Percentiles rank a stretch among this genome's conserved stretches.
Evolutionary conservation across 2,888 invertebrate genomes (phyloP).

Genomic region (Osmoderma eremita): DNA sequence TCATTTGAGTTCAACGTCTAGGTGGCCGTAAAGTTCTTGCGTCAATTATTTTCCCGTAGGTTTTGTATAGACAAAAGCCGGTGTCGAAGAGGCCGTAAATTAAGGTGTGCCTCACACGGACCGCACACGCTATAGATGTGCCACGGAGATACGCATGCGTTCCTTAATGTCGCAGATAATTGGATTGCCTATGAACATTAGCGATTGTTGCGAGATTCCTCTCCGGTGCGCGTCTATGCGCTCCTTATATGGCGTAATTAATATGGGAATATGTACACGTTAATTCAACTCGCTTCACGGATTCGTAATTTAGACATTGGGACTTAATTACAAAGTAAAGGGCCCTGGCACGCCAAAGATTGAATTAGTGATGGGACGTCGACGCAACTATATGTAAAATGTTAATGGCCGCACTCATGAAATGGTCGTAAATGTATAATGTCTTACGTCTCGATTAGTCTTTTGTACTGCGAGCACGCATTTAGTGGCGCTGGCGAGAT

Average conservation of each 20-base stretch:
- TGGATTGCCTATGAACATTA: slow-evolving; percentile 53
- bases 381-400: not conserved
- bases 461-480: not conserved
- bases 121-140: slow-evolving; percentile 59
- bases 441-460: not conserved
- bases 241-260: slow-evolving; percentile 57
- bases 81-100: slow-evolving; percentile 57
- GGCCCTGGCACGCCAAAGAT: slow-evolving; percentile 1
- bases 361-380: slow-evolving; percentile 23
- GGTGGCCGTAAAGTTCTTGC: slow-evolving; percentile 56
- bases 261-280: slow-evolving; percentile 47
- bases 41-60: slow-evolving; percentile 56
- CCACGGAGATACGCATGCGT: slow-evolving; percentile 56
- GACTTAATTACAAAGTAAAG: slow-evolving; percentile 27
- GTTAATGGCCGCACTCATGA: not conserved
- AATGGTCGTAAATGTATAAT: slow-evolving; percentile 3
- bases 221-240: slow-evolving; percentile 9
- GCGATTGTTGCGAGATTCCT: slow-evolving; percentile 49
- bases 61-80: slow-evolving; percentile 57
- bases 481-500: too few relatives aligned
- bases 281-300: slow-evolving; percentile 14
- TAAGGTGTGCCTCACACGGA: slow-evolving; percentile 56
- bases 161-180: slow-evolving; percentile 49
- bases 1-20: slow-evolving; percentile 48
- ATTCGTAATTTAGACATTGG: slow-evolving; percentile 31